Percentiles rank a stretch among this genome's conserved stretches.
phyloP scores from a whole-genome alignment of 1,140 invertebrate species.

The Rhyacophila brunnea region DNA sequence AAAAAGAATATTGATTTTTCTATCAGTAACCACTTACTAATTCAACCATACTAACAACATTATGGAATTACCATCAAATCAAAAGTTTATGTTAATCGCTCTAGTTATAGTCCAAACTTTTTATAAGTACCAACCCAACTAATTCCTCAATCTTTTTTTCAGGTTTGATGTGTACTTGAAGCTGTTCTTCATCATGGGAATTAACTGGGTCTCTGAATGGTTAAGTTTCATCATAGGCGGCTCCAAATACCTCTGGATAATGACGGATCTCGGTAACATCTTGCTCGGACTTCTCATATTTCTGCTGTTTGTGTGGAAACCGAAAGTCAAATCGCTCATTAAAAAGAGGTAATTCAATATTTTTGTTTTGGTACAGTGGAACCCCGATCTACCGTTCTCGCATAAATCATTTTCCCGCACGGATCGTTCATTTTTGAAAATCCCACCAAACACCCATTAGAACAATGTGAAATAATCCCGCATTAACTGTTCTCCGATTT shows the following conservation, averaged over 20 bases:
- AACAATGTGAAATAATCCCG: too few relatives aligned
- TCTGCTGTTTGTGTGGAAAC: conserved; percentile 70
- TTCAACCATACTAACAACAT: too few relatives aligned
- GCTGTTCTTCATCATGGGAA: conserved; percentile 63
- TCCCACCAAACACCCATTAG: too few relatives aligned
- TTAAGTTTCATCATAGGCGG: conserved; percentile 53
- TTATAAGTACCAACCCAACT: background rate
- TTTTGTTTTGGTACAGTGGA: too few relatives aligned
- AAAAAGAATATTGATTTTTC: too few relatives aligned
- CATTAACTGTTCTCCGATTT: too few relatives aligned
- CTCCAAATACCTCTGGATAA: conserved; percentile 59
- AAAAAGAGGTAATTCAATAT: conserved; percentile 47
- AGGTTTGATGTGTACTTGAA: conserved; percentile 60
- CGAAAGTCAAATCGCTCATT: conserved; percentile 59
- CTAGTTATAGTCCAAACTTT: background rate
- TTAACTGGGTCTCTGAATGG: conserved; percentile 60
- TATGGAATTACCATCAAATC: background rate
- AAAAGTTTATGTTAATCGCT: background rate
- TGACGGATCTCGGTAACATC: conserved; percentile 61
- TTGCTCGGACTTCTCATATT: conserved; percentile 67
- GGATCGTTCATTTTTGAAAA: too few relatives aligned
- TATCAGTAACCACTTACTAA: background rate
- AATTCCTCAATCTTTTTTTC: conserved; percentile 15
- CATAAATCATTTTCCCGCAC: too few relatives aligned
- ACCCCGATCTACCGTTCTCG: too few relatives aligned